Percentiles rank a stretch among this genome's conserved stretches.
These are phyloP conservation scores for Pissodes strobi DNA, from an alignment of 1,140 invertebrate genomes.

Conservation along the genomic window DNA sequence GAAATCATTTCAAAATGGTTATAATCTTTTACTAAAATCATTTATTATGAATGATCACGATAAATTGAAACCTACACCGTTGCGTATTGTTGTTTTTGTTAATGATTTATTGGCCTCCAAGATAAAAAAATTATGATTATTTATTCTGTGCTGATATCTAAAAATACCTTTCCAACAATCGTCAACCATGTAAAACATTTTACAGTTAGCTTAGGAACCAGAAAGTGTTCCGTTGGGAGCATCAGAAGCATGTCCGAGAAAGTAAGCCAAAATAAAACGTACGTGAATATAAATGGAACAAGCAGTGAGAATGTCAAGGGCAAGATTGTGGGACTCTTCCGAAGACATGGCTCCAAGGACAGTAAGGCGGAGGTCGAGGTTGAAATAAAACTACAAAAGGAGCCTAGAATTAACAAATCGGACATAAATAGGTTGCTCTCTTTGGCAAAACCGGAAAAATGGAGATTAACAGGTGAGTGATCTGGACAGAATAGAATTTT, in stretches of 20 bases:
- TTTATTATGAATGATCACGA: constrained; percentile 3
- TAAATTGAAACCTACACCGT: background rate
- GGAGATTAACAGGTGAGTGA: constrained; percentile 63
- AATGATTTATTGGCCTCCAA: constrained; percentile 5
- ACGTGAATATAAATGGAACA: constrained; percentile 41
- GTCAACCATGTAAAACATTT: constrained; percentile 36
- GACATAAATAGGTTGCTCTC: constrained; percentile 66
- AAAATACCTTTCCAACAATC: constrained; percentile 34
- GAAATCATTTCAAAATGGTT: no score
- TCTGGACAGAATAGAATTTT: no score
- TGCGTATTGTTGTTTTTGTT: background rate
- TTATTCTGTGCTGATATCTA: constrained; percentile 38
- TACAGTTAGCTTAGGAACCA: constrained; percentile 13
- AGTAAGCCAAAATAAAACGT: constrained; percentile 40
- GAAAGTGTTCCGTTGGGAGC: constrained; percentile 19
- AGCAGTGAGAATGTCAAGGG: constrained; percentile 1
- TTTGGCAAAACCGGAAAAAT: constrained; percentile 74
- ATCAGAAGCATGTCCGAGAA: constrained; percentile 43
- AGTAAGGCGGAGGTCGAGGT: constrained; percentile 11
- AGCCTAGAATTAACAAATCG: constrained; percentile 58
- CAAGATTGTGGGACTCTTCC: constrained; percentile 33
- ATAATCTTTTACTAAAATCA: constrained; percentile 7
- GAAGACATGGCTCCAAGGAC: constrained; percentile 24
- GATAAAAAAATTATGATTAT: constrained; percentile 44
- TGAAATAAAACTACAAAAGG: constrained; percentile 2